Evolutionary conservation across 2,888 invertebrate species (phyloP), one percentile per base, ranked within the genome.

Genomic region (Agrilus mali): DNA sequence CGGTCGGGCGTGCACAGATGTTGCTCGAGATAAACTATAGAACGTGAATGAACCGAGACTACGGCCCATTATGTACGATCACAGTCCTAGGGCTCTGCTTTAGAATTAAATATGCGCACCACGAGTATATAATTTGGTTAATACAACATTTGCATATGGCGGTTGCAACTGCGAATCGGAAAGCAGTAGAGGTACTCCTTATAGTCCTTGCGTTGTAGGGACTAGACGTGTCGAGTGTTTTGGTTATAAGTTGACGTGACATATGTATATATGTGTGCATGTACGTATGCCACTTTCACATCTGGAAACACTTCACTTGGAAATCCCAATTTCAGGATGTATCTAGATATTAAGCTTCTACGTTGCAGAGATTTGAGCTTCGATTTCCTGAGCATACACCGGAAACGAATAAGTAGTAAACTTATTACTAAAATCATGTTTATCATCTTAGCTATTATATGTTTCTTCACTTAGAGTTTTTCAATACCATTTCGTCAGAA

Each of bases 111-210:
- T 63, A 64, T 63, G 63, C 63, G 60, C 60, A 56, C 55, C 63
- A 60, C 59, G 63, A 62, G 60, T 60, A 61, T 57, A 63, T 64
- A 63, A 65, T 65, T 65, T 62, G 61, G 65, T 64, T 63, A 61
- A 60, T 51, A 49, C 57, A 54, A 59, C 62, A 65, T 65, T 65
- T 65, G 65, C 64, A 65, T 65, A 64, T 64, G 64, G 64, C 63
- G 63, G 63, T 60, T 60, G 59, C 55, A 56, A 56, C 54, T 53
- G 47, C 52, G 55, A 53, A 54, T 56, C 52, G 50, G 52, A 50
- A 50, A 50, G 51, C 51, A 50, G 52, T 50, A 27, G n/a, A n/a
- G 27, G 27, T 27, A 27, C 27, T 27, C 27, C 27, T 27, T 27
- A 10, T 27, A 51, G 52, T 50, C 49, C 50, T 47, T 51, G 46